Conservation (phyloP, 2,113 vertebrate species). For the Gopherus evgoodei region DNA sequence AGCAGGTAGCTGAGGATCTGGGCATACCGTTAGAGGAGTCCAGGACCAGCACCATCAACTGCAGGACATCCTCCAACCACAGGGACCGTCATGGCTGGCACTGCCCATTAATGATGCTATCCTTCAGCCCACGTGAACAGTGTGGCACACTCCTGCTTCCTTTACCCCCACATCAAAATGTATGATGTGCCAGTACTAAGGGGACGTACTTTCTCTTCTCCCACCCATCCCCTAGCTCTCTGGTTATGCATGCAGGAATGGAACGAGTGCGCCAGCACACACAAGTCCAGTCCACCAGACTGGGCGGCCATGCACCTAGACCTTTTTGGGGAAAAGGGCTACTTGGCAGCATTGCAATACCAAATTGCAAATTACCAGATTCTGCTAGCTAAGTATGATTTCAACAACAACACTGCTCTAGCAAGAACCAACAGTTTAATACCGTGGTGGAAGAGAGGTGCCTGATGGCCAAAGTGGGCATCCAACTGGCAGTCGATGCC, state of each 20-base stretch:
- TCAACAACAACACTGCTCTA: neutral
- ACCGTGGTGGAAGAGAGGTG: neutral
- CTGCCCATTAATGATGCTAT: neutral
- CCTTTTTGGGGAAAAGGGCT: neutral
- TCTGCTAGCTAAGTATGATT: neutral
- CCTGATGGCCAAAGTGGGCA: neutral
- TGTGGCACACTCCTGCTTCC: no score
- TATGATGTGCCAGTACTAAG: neutral
- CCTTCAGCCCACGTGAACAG: neutral
- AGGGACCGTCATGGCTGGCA: neutral
- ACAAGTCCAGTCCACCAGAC: neutral
- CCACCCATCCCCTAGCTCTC: neutral
- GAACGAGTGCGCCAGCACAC: neutral
- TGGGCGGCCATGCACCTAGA: no score
- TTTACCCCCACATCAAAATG: neutral
- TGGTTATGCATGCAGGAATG: neutral
- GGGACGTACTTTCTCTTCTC: neutral
- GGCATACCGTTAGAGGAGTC: neutral
- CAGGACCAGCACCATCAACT: neutral
- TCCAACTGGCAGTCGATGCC: neutral
- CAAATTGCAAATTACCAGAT: neutral
- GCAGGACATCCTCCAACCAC: neutral
- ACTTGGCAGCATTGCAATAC: neutral
- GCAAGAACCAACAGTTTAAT: neutral
- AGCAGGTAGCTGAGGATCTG: neutral